Evolutionary conservation across 2,888 invertebrate genomes (phyloP).

Genomic region (Eristalis tenax): DNA sequence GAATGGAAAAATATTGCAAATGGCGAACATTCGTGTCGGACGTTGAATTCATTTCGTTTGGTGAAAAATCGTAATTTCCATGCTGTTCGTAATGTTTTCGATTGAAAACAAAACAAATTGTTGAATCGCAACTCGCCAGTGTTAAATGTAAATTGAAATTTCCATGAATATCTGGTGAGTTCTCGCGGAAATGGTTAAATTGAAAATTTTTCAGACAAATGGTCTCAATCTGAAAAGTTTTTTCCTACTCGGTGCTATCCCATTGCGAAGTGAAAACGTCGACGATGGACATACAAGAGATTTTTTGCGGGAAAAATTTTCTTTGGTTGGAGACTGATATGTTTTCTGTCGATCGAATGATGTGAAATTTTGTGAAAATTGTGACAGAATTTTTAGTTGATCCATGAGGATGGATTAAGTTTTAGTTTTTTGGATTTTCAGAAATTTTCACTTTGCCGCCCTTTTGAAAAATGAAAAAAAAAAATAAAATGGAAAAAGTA

Average conservation of each 20-base stretch:
- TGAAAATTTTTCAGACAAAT: slow-evolving; percentile 35
- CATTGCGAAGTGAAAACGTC: slow-evolving; percentile 49
- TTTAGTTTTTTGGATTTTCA: neutral
- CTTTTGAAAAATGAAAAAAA: slow-evolving; percentile 38
- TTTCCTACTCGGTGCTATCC: slow-evolving; percentile 33
- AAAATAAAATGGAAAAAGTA: slow-evolving; percentile 7
- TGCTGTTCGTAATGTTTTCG: slow-evolving; percentile 75
- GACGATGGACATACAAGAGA: slow-evolving; percentile 11
- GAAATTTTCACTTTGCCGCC: slow-evolving; percentile 63
- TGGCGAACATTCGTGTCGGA: slow-evolving; percentile 76
- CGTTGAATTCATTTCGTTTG: slow-evolving; percentile 74
- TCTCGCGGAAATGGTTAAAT: slow-evolving; percentile 57
- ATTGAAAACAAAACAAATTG: slow-evolving; percentile 74
- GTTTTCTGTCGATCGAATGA: neutral
- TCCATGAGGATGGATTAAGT: neutral
- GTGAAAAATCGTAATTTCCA: slow-evolving; percentile 74
- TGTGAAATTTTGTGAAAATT: slow-evolving; percentile 51
- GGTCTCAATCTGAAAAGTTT: slow-evolving; percentile 25
- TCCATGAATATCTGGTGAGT: slow-evolving; percentile 75
- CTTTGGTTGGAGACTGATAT: neutral
- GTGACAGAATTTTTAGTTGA: slow-evolving; percentile 22
- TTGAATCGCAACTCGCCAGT: slow-evolving; percentile 73
- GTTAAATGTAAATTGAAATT: slow-evolving; percentile 74
- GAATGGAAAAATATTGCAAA: slow-evolving; percentile 75
- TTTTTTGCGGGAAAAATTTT: slow-evolving; percentile 50